A percentile compares a stretch with the other conserved stretches of the same genome.
phyloP scores from a whole-genome alignment of 2,888 invertebrate genomes.

The Brenthis ino region DNA sequence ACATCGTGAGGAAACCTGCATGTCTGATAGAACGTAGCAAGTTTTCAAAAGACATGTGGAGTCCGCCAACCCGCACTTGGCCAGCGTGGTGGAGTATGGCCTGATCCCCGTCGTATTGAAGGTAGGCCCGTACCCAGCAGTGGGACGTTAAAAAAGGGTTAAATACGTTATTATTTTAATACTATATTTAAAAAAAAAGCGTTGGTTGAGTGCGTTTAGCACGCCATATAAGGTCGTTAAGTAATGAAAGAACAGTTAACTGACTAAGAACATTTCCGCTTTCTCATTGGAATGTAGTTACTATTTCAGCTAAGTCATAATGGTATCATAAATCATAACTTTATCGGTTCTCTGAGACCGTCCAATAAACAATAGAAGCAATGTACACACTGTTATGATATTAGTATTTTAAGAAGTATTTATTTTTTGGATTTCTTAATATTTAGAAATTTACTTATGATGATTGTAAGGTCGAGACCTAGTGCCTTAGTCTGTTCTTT shows the following conservation, averaged over 20 bases:
- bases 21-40: too few species aligned
- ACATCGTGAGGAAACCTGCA: too few species aligned
- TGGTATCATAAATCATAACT: conserved; percentile 39
- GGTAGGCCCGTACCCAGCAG: too few species aligned
- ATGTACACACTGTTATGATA: background rate
- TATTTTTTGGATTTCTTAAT: background rate
- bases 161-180: too few species aligned
- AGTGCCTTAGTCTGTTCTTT: too few species aligned
- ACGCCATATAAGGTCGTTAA: conserved; percentile 23
- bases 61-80: too few species aligned
- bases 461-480: background rate
- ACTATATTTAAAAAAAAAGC: too few species aligned
- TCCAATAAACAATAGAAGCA: conserved; percentile 5
- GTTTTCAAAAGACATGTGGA: too few species aligned
- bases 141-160: too few species aligned
- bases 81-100: too few species aligned
- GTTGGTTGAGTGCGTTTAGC: background rate
- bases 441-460: background rate
- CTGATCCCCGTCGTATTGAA: too few species aligned
- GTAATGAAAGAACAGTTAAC: conserved; percentile 31
- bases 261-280: conserved; percentile 25
- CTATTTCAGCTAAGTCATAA: conserved; percentile 28
- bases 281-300: conserved; percentile 30
- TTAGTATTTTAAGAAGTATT: background rate
- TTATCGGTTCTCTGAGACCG: conserved; percentile 27